Base-by-base conservation (phyloP, 2,113 vertebrate genomes). In the Meleagris gallopavo region DNA sequence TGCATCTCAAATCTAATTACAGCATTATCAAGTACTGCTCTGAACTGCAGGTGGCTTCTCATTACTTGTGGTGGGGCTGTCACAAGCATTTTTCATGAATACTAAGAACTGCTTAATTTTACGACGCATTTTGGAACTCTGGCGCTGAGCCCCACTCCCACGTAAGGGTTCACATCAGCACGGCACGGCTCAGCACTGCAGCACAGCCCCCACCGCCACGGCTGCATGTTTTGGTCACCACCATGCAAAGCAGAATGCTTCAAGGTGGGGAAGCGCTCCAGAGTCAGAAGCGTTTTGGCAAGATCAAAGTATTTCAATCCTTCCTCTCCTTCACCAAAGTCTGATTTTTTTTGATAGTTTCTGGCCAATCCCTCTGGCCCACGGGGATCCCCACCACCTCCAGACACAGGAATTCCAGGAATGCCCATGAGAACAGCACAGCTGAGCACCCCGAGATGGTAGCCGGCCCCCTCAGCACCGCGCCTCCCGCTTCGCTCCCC, bases 1-100 rank as follows among this genome's bases (percentile, higher is more conserved):
- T 98, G 97, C 98, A 98, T 98, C 98, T 98, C 97, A 98, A 96
- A 98, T 98, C 98, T 98, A 98, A 98, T 98, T 98, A 98, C 93
- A 48, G 98, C 97, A 98, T 98, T 98, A 98, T 98, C 98, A 98
- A 98, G 98, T 95, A 97, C 97, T 95, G 98, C 98, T 98, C 96
- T 24, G 96, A 98, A 96, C 98, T 96, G 98, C 98, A 98, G 98
- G 98, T 98, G 98, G 98, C 96, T 98, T 93, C 97, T 97, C 98
- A 96, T 98, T 97, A 97, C 97, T 86, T 75, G 97, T 95, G 97
- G 93, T 75, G 91, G 55, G 97, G 94, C 97, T 98, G 98, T 97
- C 97, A 98, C 86, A 29, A 95, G 93, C 97, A 84, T 97, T 98
- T 98, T 97, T 97, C 79, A 97, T 97, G 98, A 98, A 97, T 98